Percentiles rank a stretch among this genome's conserved stretches.
phyloP scores from a whole-genome alignment of 2,113 vertebrate species.

The Crypturellus undulatus region DNA sequence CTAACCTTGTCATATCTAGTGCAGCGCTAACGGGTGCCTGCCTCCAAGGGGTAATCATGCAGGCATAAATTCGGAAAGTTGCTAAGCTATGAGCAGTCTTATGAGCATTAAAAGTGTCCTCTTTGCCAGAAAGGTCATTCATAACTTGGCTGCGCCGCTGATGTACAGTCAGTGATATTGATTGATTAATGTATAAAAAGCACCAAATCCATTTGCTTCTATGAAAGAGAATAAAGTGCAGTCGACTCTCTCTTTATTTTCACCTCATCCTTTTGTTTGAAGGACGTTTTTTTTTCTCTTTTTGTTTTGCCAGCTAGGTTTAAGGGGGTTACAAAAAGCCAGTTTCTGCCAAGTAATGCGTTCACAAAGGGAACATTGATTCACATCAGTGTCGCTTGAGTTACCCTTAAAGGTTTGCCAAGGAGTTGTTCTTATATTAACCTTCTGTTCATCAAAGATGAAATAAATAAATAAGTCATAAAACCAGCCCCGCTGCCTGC shows the following conservation, averaged over 20 bases:
- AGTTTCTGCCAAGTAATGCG: slow-evolving; percentile 97
- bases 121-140: slow-evolving; percentile 99
- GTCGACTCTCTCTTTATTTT: slow-evolving; percentile 91
- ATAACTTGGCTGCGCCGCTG: slow-evolving; percentile 97
- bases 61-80: slow-evolving; percentile 90
- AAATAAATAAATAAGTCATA: slow-evolving; percentile 80
- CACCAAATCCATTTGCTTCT: slow-evolving; percentile 99
- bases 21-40: slow-evolving; percentile 82
- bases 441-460: slow-evolving; percentile 78
- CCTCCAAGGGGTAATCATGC: slow-evolving; percentile 91
- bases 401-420: slow-evolving; percentile 93
- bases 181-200: slow-evolving; percentile 99
- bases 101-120: slow-evolving; percentile 96
- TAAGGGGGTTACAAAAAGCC: slow-evolving; percentile 93
- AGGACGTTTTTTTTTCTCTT: slow-evolving; percentile 83
- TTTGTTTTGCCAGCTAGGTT: slow-evolving; percentile 90
- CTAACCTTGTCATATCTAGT: slow-evolving; percentile 86
- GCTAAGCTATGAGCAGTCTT: slow-evolving; percentile 94
- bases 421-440: slow-evolving; percentile 92
- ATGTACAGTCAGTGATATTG: slow-evolving; percentile 99
- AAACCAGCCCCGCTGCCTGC: slow-evolving; percentile 51
- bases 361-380: slow-evolving; percentile 96
- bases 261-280: slow-evolving; percentile 96
- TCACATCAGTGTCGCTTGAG: slow-evolving; percentile 97
- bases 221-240: slow-evolving; percentile 94